phyloP scores from a whole-genome alignment of 2,113 vertebrate genomes.

The Chiloscyllium plagiosum region DNA sequence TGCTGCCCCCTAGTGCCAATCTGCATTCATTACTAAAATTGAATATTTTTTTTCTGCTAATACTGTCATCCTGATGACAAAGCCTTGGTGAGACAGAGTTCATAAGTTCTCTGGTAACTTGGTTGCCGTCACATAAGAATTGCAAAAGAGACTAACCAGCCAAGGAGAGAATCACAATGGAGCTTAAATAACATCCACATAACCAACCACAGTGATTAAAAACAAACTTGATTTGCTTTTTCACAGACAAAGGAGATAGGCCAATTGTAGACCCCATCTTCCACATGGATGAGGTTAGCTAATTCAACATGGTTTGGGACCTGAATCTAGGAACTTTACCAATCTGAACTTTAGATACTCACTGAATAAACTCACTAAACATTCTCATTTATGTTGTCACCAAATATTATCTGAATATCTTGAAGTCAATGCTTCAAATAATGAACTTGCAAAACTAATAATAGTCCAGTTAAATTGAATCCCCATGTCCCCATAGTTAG shows the following conservation, averaged over 20 bases:
- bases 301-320: background rate
- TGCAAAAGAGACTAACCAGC: background rate
- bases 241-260: background rate
- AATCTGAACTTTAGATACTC: background rate
- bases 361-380: too few relatives aligned
- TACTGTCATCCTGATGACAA: background rate
- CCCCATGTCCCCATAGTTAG: background rate
- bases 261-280: background rate
- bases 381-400: background rate
- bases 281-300: background rate
- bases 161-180: background rate
- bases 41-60: background rate
- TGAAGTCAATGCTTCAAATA: background rate
- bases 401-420: background rate
- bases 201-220: background rate
- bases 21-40: background rate
- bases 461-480: background rate
- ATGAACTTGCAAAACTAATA: background rate
- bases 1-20: conserved; percentile 18
- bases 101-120: background rate
- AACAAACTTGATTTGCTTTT: background rate
- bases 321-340: background rate
- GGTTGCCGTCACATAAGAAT: background rate
- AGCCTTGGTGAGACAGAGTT: background rate
- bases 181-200: background rate